These are phyloP conservation scores for Etheostoma cragini DNA, from an alignment of 2,113 vertebrate genomes.

Conservation along the genomic window DNA sequence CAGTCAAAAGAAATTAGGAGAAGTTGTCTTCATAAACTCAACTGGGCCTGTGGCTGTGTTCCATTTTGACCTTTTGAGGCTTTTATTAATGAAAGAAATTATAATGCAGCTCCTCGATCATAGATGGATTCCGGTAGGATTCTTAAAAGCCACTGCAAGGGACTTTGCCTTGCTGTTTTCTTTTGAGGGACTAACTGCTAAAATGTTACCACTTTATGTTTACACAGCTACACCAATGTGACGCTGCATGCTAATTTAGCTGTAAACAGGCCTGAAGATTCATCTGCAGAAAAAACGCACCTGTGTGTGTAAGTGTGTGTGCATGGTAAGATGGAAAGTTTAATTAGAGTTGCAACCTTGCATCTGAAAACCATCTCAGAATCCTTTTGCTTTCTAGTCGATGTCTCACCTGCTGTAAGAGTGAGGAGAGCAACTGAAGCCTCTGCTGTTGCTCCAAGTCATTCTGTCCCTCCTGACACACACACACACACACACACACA, in stretches of 20 bases:
- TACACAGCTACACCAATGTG: not conserved
- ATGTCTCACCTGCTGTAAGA: constrained; percentile 88
- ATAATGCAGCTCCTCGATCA: not conserved
- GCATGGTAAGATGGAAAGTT: not conserved
- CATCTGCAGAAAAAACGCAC: not conserved
- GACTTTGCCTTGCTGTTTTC: not conserved
- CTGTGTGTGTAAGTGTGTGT: not conserved
- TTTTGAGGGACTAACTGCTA: not conserved
- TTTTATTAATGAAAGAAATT: constrained; percentile 13
- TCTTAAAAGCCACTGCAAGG: not conserved
- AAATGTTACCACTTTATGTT: not conserved
- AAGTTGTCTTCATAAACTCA: not conserved
- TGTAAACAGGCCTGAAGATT: not conserved
- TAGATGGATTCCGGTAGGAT: not conserved
- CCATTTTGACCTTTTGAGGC: constrained; percentile 22
- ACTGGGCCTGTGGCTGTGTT: not conserved
- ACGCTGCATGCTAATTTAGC: not conserved
- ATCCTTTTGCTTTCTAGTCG: constrained; percentile 17
- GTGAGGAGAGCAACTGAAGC: constrained; percentile 87
- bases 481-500: constrained; percentile 25
- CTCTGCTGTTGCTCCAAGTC: constrained; percentile 85
- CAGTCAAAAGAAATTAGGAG: not conserved
- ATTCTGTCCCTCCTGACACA: constrained; percentile 80
- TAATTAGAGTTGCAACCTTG: not conserved
- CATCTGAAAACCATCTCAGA: not conserved